Conservation (phyloP, 1,140 invertebrate species). For the Drosophila erecta region DNA sequence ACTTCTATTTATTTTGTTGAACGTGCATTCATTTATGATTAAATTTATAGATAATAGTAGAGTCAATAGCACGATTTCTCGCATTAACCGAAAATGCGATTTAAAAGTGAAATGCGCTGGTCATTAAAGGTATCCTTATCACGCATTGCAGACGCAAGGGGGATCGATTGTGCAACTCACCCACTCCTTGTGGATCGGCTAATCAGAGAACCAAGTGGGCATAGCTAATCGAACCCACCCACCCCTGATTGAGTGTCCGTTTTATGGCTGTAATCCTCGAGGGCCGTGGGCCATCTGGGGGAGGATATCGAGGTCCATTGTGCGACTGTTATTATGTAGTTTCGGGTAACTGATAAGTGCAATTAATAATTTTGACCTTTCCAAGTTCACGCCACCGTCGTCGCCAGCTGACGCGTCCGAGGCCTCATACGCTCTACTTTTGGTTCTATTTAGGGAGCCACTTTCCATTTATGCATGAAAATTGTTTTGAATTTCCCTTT, state of each 20-base stretch:
- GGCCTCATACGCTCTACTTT: background rate
- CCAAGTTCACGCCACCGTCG: constrained; percentile 50
- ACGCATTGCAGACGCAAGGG: background rate
- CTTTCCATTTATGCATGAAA: constrained; percentile 70
- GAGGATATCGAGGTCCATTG: constrained; percentile 13
- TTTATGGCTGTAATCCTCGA: constrained; percentile 15
- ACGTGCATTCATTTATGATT: too few relatives aligned
- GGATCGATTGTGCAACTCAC: constrained; percentile 9
- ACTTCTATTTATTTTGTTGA: too few relatives aligned
- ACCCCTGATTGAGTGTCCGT: constrained; percentile 24
- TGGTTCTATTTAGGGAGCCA: constrained; percentile 35
- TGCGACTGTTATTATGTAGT: constrained; percentile 13
- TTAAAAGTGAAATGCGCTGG: background rate
- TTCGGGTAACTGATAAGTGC: constrained; percentile 72
- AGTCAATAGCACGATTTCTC: background rate
- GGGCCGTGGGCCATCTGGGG: constrained; percentile 1
- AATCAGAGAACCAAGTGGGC: constrained; percentile 81
- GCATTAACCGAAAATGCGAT: background rate
- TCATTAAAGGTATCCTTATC: background rate
- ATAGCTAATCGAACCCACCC: constrained; percentile 66
- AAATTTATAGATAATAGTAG: background rate
- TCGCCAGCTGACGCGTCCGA: constrained; percentile 37
- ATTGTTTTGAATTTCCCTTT: constrained; percentile 56
- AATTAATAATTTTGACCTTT: constrained; percentile 81
- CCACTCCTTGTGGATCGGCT: constrained; percentile 13